phyloP scores from a whole-genome alignment of 1,140 invertebrate genomes.

The Wiebesia pumilae region DNA sequence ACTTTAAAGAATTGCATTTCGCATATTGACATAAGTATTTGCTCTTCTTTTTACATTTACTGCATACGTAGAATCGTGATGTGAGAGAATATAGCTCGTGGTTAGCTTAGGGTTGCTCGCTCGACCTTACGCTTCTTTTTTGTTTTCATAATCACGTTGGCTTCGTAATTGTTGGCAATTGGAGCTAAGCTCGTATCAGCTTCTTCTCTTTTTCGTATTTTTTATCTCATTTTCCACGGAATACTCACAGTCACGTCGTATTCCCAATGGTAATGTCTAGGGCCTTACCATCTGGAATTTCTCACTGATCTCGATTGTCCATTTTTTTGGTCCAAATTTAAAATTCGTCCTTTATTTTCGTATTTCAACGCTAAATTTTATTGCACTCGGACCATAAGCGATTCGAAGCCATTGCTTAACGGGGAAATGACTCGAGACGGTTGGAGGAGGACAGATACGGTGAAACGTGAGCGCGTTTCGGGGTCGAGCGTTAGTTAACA shows the following conservation, averaged over 20 bases:
- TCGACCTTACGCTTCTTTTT: constrained; percentile 4
- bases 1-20: not conserved
- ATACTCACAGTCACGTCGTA: too few species aligned
- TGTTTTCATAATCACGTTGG: not conserved
- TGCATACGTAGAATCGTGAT: not conserved
- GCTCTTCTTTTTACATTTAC: constrained; percentile 21
- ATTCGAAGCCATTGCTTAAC: too few species aligned
- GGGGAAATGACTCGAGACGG: too few species aligned
- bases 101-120: not conserved
- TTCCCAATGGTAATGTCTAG: too few species aligned
- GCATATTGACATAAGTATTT: not conserved
- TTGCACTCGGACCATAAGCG: too few species aligned
- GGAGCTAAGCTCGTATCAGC: not conserved
- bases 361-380: not conserved
- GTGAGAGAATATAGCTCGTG: not conserved
- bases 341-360: not conserved
- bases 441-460: too few species aligned
- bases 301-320: not conserved
- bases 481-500: too few species aligned
- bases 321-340: not conserved
- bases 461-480: not conserved
- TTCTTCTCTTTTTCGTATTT: not conserved
- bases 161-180: not conserved
- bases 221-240: not conserved
- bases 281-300: not conserved